Base-by-base conservation (phyloP, 2,888 invertebrate species). In the Tipula unca region DNA sequence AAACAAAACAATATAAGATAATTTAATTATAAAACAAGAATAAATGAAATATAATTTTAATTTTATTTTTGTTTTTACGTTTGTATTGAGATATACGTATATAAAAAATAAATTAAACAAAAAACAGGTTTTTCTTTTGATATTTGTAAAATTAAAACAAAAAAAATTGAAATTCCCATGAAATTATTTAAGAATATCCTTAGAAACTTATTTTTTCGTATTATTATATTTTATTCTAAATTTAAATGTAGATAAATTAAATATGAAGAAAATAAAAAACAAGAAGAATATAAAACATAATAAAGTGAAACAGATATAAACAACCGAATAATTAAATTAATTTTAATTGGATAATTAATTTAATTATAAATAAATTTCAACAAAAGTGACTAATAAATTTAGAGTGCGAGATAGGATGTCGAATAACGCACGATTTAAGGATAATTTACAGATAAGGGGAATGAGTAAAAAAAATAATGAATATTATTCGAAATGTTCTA, bases 341-440 rank as follows among this genome's bases (percentile, higher is more conserved):
- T 69, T 69, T 69, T 69, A 69, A 69, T 69, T 69, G 69, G 69
- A 25, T 69, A 69, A 69, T 69, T 69, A 69, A 69, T 69, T 69
- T 69, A 69, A 69, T 69, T 69, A 69, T 25, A 25, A 20, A 25
- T 25, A 69, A 48, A 5, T 0, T 69, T 25, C 8, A 69, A 69
- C 25, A 69, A 69, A 48, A 48, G 48, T 48, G 17, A 17, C 32
- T 3, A 32, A 32, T 32, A 32, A 32, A 32, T 32, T 32, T 32
- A 3, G 32, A 32, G 3, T 32, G 32, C 32, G 32, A 32, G 32
- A 32, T 5, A 32, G 32, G 5, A 32, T 3, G 32, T 2, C 13
- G 39, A 10, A 39, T 13, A 39, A 39, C 14, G 39, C 36, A 36
- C 10, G 36, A 36, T 36, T 36, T 36, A 36, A 36, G 4, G 39